These are phyloP conservation scores for Psittacula derbiana DNA, from an alignment of 2,797 vertebrate genomes.

Conservation along the genomic window DNA sequence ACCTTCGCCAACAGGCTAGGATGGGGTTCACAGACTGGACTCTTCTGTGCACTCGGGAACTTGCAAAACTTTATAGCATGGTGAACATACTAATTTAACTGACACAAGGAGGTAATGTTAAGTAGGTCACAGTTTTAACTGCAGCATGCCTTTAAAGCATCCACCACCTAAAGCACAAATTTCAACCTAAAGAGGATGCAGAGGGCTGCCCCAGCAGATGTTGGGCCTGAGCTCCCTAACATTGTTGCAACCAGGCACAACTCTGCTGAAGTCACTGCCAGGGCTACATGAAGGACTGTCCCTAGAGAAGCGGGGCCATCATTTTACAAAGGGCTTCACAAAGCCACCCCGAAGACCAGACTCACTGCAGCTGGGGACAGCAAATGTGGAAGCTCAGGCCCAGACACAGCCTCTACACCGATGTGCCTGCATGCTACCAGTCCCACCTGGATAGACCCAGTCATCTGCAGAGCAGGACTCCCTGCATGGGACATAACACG, in stretches of 20 bases:
- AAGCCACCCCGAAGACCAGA: not conserved
- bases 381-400: not conserved
- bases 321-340: not conserved
- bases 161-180: not conserved
- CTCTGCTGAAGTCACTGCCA: not conserved
- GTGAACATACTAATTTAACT: not conserved
- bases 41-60: not conserved
- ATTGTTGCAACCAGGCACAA: not conserved
- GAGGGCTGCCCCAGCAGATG: not conserved
- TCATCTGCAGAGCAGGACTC: not conserved
- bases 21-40: not conserved
- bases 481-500: accelerated
- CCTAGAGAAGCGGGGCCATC: not conserved
- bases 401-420: not conserved
- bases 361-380: not conserved
- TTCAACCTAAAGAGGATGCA: not conserved
- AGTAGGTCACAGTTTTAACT: not conserved
- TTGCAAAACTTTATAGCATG: not conserved
- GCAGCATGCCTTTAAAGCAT: not conserved
- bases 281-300: not conserved
- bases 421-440: not conserved
- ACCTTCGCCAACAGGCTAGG: not conserved
- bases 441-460: not conserved
- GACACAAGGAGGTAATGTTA: not conserved
- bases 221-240: not conserved